These are phyloP conservation scores for Alcedo quadribrachys DNA, from an alignment of 2,797 vertebrate genomes.

Conservation along the genomic window DNA sequence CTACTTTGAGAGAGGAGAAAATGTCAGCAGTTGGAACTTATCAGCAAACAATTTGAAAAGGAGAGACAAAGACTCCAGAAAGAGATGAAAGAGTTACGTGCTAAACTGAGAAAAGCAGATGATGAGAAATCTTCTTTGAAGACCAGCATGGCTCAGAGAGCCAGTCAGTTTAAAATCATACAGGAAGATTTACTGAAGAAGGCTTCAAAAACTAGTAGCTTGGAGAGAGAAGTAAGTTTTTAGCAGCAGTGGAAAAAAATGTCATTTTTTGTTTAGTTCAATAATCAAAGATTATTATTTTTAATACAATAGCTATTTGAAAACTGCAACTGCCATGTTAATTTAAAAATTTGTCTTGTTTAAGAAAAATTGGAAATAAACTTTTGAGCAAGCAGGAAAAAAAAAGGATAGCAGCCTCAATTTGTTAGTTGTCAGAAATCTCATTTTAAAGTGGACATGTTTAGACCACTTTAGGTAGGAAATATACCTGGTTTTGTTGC, in stretches of 20 bases:
- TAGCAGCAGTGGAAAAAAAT: not conserved
- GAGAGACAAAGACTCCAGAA: conserved; percentile 78
- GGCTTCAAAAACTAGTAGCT: conserved; percentile 79
- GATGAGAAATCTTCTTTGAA: conserved; percentile 86
- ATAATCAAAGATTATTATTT: not conserved
- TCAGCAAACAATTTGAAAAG: conserved; percentile 80
- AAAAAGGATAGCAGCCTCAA: not conserved
- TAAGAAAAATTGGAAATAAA: not conserved
- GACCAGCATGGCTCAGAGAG: conserved; percentile 87
- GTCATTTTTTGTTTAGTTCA: not conserved
- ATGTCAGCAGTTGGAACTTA: conserved; percentile 79
- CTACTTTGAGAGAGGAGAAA: conserved; percentile 61
- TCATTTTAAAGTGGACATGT: not conserved
- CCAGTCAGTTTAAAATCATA: conserved; percentile 87
- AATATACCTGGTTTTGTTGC: not conserved
- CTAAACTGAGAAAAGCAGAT: conserved; percentile 82
- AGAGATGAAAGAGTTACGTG: conserved; percentile 78
- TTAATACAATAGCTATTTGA: not conserved
- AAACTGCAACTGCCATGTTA: not conserved
- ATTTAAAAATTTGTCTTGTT: not conserved
- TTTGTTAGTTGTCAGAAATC: not conserved
- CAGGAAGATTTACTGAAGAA: conserved; percentile 89
- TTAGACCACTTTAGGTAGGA: not conserved
- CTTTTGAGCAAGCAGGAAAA: not conserved
- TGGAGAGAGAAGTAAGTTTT: conserved; percentile 85